Percentiles rank a stretch among this genome's conserved stretches.
These are phyloP conservation scores for Sesamia nonagrioides DNA, from an alignment of 1,140 invertebrate species.

Conservation along the genomic window DNA sequence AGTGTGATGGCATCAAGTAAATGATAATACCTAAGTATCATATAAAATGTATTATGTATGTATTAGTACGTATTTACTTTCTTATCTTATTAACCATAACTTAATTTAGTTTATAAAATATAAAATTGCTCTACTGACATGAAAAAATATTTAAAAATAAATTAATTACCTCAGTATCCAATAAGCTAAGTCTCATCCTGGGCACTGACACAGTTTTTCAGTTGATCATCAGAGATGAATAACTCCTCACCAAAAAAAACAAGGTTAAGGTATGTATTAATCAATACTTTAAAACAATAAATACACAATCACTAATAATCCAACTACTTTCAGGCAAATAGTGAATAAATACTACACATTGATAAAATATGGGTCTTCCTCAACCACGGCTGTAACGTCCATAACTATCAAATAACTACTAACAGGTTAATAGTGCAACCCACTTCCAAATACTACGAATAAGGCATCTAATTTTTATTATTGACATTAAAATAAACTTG, in stretches of 20 bases:
- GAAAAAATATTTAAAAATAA: neutral
- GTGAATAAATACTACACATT: neutral
- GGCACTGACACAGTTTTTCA: no score
- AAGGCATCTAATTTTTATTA: neutral
- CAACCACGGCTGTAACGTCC: neutral
- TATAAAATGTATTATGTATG: neutral
- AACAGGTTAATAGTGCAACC: neutral
- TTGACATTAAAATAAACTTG: neutral
- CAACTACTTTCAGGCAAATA: no score
- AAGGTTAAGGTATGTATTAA: no score
- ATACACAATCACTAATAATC: no score
- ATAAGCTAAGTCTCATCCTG: neutral
- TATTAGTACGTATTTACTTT: neutral
- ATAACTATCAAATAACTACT: slow-evolving; percentile 13
- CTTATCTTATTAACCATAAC: no score
- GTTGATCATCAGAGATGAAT: no score
- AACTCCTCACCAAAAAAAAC: no score
- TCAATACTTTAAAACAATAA: no score
- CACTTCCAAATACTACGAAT: neutral
- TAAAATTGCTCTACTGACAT: no score
- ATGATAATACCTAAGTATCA: neutral
- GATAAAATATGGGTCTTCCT: neutral
- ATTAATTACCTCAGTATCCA: neutral
- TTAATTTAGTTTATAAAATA: no score
- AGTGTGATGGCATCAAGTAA: neutral